Evolutionary conservation across 1,140 invertebrate species (phyloP).

Genomic region (Ylistrum balloti): DNA sequence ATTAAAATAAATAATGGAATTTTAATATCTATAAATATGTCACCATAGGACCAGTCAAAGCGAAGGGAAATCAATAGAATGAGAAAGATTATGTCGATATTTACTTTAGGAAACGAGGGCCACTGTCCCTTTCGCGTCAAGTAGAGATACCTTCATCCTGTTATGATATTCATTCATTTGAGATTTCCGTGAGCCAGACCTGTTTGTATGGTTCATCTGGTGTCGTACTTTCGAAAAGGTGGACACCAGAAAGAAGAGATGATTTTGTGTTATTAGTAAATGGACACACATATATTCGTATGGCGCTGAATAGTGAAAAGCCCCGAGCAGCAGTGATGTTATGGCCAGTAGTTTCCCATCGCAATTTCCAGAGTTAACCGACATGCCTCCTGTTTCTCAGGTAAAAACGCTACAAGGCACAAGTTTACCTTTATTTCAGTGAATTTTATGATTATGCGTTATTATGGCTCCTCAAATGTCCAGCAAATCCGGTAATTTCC

Average conservation of each 20-base stretch:
- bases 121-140: background rate
- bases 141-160: constrained; percentile 37
- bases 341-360: constrained; percentile 3
- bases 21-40: background rate
- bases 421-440: background rate
- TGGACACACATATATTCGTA: background rate
- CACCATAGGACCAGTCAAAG: background rate
- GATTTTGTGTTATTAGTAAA: background rate
- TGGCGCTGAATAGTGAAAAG: background rate
- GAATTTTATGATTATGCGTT: background rate
- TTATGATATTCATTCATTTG: constrained; percentile 40
- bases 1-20: background rate
- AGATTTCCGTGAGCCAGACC: background rate
- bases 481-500: background rate
- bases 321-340: constrained; percentile 2
- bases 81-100: background rate
- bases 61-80: background rate
- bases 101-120: background rate
- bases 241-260: background rate
- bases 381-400: constrained; percentile 12
- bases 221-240: background rate
- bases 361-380: constrained; percentile 27
- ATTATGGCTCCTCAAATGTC: background rate
- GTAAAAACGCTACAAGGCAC: background rate
- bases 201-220: background rate